Evolutionary conservation across 1,140 invertebrate genomes (phyloP).

Genomic region (Brachionus calyciflorus): DNA sequence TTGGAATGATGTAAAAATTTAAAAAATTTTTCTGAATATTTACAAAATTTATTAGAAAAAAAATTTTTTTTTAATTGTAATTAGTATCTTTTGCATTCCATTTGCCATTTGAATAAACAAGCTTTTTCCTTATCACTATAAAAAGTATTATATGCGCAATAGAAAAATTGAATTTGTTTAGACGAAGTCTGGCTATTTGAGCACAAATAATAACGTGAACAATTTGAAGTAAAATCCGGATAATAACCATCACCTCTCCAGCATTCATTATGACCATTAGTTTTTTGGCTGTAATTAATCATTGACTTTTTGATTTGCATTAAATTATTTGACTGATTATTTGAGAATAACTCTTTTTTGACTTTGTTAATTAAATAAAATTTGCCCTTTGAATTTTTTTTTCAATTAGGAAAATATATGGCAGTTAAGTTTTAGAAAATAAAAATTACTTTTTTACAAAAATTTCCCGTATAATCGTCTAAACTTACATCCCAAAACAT

Average conservation of each 20-base stretch:
- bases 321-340: neutral
- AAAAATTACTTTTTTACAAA: conserved; percentile 50
- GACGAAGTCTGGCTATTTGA: neutral
- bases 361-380: conserved; percentile 11
- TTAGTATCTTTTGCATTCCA: neutral
- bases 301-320: neutral
- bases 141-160: neutral
- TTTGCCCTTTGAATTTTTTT: conserved; percentile 16
- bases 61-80: neutral
- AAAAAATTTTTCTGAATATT: too few species aligned
- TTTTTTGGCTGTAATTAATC: neutral
- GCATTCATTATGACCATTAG: neutral
- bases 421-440: too few species aligned
- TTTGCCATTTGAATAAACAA: neutral
- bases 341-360: neutral
- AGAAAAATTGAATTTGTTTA: neutral
- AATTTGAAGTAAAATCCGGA: conserved; percentile 15
- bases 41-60: neutral
- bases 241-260: conserved; percentile 11
- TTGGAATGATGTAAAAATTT: too few species aligned
- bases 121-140: neutral
- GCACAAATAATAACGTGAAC: conserved; percentile 2
- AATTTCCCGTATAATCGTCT: conserved; percentile 62
- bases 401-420: too few species aligned
- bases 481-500: conserved; percentile 96